Evolutionary conservation across 2,113 vertebrate genomes (phyloP), one percentile per base, ranked within the genome.

Genomic region (Ahaetulla prasina): DNA sequence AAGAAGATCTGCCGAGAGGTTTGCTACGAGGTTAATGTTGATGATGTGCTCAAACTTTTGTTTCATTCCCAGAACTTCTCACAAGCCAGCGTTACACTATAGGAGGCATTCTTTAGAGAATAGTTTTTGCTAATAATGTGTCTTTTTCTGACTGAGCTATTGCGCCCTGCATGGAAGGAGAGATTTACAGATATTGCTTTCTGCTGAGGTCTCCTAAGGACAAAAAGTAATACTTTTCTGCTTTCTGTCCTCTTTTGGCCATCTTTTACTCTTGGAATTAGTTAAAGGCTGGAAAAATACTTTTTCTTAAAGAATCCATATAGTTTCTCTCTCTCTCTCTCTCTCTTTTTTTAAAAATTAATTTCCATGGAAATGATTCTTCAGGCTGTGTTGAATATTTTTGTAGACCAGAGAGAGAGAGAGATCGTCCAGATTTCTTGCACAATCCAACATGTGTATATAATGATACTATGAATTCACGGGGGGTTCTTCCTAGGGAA

Each of bases 141-240:
- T 95, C 87, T 93, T 95, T 94, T 94, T 92, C 93, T 92, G 93
- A 89, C 90, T 92, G 90, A 89, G 93, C 86, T 87, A 25, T 14
- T 53, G 94, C 90, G 18, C 93, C 30, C 50, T 94, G 50, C 88
- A 23, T 49, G 92, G 35, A 92, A 52, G 12, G 89, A n/a, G 1
- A 50, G 94, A 88, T 93, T 89, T 90, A 92, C 84, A 80, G 49
- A 91, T 54, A 57, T 94, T 92, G 90, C 93, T 90, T 93, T 90
- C 49, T 35, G 84, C 84, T 54, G 74, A 87, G 45, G 55, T 89
- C 85, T 89, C 88, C 74, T 92, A 16, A 60, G 88, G 74, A 89
- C 68, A 90, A 50, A 92, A 89, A 63, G 80, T 43, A 35, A 43
- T 25, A 43, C 22, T 86, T 1, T 90, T 90, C 54, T 89, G 52